Percentiles rank a stretch among this genome's conserved stretches.
Conservation (phyloP, 2,888 invertebrate genomes). For the Deilephila porcellus region DNA sequence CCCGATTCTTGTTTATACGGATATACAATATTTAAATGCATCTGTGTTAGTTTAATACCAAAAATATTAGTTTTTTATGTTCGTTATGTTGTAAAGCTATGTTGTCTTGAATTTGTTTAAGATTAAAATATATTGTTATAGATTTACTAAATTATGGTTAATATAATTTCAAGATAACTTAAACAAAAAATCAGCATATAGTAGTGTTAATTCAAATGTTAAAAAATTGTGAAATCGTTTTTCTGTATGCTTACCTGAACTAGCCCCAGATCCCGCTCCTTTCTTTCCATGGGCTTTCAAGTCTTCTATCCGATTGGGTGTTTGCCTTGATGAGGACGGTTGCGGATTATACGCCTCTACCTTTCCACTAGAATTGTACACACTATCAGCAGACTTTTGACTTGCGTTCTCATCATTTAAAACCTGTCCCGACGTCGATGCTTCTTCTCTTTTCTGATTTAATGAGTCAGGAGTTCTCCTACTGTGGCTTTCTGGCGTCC, state of each 20-base stretch:
- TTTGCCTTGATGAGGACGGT: conserved; percentile 78
- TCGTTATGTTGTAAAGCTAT: not conserved
- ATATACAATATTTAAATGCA: not conserved
- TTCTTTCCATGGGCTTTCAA: conserved; percentile 77
- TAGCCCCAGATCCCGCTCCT: conserved; percentile 85
- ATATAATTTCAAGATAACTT: no score
- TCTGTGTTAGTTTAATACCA: not conserved
- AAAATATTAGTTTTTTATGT: not conserved
- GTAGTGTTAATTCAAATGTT: not conserved
- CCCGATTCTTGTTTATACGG: not conserved
- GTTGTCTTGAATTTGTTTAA: not conserved
- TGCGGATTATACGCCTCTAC: conserved; percentile 72
- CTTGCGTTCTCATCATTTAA: conserved; percentile 76
- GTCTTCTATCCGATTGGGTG: conserved; percentile 80
- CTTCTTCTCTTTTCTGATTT: conserved; percentile 68
- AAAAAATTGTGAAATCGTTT: not conserved
- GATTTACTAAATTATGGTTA: not conserved
- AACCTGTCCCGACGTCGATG: conserved; percentile 57
- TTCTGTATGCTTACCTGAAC: conserved; percentile 77
- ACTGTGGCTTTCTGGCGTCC: conserved; percentile 68
- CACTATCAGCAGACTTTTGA: conserved; percentile 83
- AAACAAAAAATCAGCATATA: no score
- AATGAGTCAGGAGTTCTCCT: conserved; percentile 72
- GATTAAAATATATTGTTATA: not conserved
- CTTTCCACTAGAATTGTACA: conserved; percentile 83